Base-by-base conservation (phyloP, 2,888 invertebrate genomes). In the Drosophila borborema region DNA sequence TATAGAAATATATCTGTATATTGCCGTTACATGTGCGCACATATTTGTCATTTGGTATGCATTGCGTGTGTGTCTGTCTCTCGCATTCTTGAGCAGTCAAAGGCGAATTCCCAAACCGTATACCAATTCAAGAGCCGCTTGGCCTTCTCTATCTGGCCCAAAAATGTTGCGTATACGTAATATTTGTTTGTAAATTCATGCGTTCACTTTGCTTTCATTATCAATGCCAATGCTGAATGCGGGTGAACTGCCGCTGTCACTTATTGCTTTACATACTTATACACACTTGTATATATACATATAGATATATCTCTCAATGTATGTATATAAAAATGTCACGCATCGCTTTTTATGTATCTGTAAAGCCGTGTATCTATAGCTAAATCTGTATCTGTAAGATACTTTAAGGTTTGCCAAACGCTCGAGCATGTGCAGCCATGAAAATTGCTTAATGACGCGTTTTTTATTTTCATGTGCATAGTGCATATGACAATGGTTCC, bases 121-220 rank as follows among this genome's bases (percentile, higher is more conserved):
- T 64, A 56, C 54, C 38, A 43, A 62, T 70, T 38, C 43, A 20
- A 51, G 28, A 51, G 46, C 48, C 43, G 12, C 6, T 51, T 20
- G 68, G 51, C 55, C 73, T 78, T 77, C 56, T 34, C 28, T 45
- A 6, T 12, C n/a, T 10, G 45, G 45, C 59, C 18, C 43, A 46
- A 16, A 74, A 16, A 74, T 61, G 55, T 5, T 73, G 81, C 81
- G 81, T 77, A 77, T 81, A 77, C 79, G 66, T 58, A 70, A 65
- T 65, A 38, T 72, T 62, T 51, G 64, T 61, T 64, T 74, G 45
- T 51, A 49, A 64, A 64, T 64, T 69, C 65, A 58, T 46, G n/a
- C 48, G 64, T 65, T 64, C 63, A 62, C 64, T 61, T 66, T 63
- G 60, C 43, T 59, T 63, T 63, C 63, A 63, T 63, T 63, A 63